These are phyloP conservation scores for Hemistola chrysoprasaria DNA, from an alignment of 2,888 invertebrate genomes.

Conservation along the genomic window DNA sequence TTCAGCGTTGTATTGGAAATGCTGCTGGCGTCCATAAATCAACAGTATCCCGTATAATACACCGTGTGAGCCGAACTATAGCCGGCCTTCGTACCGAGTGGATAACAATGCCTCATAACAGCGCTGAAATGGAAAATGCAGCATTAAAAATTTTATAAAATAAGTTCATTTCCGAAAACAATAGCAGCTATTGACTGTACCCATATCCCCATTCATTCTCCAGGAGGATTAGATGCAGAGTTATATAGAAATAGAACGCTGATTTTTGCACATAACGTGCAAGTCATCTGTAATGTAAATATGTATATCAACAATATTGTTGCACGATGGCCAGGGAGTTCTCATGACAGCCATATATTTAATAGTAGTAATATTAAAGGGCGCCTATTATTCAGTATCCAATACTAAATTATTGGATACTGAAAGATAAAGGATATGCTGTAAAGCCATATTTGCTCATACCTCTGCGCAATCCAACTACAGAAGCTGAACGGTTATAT, in stretches of 20 bases:
- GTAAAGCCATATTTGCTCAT: conserved; percentile 19
- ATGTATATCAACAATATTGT: conserved; percentile 1
- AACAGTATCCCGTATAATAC: no score
- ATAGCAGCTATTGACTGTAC: conserved; percentile 7
- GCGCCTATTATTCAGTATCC: not conserved
- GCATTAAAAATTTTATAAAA: no score
- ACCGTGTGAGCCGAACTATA: no score
- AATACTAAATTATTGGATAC: conserved; percentile 13
- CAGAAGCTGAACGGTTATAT: conserved; percentile 19
- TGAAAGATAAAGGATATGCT: not conserved
- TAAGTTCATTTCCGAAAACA: no score
- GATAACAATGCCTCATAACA: no score
- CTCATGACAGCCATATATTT: conserved; percentile 2
- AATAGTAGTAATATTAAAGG: not conserved
- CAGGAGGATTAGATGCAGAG: conserved; percentile 1
- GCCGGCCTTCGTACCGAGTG: no score
- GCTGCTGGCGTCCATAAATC: no score
- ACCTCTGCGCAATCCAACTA: conserved; percentile 17
- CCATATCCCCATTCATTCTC: conserved; percentile 1
- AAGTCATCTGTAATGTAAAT: not conserved
- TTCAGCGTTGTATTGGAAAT: no score
- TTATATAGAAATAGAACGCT: not conserved
- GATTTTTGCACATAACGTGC: not conserved
- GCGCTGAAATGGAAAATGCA: no score
- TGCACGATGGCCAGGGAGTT: conserved; percentile 1